Evolutionary conservation across 2,797 vertebrate genomes (phyloP).

Genomic region (Pseudomugil gertrudae): DNA sequence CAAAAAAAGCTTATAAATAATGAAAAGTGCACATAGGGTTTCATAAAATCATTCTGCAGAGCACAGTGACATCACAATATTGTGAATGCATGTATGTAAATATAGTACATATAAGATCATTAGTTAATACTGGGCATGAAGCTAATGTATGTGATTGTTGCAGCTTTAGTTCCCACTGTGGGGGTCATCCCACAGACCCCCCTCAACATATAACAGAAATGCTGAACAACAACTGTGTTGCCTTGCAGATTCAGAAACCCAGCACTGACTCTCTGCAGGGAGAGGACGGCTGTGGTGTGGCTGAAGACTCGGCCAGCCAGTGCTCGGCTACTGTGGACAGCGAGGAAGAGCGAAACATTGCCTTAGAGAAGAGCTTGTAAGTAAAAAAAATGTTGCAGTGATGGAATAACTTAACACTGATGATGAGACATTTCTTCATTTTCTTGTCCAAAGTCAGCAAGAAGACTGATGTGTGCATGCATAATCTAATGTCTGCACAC

Average conservation of each 20-base stretch:
- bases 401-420: not conserved
- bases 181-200: not conserved
- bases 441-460: not conserved
- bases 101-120: too few relatives aligned
- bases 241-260: slow-evolving; percentile 60
- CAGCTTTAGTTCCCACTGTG: too few relatives aligned
- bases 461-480: not conserved
- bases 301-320: slow-evolving; percentile 67
- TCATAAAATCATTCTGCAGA: too few relatives aligned
- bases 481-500: not conserved
- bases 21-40: too few relatives aligned
- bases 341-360: slow-evolving; percentile 82
- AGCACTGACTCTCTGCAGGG: slow-evolving; percentile 61
- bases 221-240: not conserved
- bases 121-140: too few relatives aligned
- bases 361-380: slow-evolving; percentile 91
- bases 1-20: not conserved
- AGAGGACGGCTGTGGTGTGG: slow-evolving; percentile 55
- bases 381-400: slow-evolving; percentile 44
- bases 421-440: not conserved
- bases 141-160: too few relatives aligned
- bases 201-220: not conserved
- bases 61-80: too few relatives aligned
- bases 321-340: slow-evolving; percentile 73
- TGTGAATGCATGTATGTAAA: too few relatives aligned